phyloP scores from a whole-genome alignment of 2,888 invertebrate species.

The Apotomis capreana region DNA sequence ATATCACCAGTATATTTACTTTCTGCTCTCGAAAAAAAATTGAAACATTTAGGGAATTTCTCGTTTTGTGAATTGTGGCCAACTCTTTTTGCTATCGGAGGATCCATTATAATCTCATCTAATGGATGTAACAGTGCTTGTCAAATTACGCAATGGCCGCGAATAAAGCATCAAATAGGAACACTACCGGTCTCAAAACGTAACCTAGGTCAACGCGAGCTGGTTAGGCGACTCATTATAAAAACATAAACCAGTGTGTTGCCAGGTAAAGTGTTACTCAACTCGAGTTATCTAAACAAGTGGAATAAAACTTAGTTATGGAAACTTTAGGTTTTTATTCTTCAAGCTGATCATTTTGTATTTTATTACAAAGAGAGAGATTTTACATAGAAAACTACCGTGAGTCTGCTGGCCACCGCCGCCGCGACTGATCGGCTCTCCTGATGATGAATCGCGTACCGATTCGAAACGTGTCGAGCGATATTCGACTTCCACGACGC shows the following conservation, averaged over 20 bases:
- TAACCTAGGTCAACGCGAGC: conserved; percentile 13
- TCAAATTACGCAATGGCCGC: conserved; percentile 9
- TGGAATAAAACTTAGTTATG: neutral
- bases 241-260: neutral
- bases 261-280: neutral
- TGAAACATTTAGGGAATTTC: neutral
- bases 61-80: neutral
- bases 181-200: conserved; percentile 22
- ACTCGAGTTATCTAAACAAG: neutral
- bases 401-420: no score
- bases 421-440: no score
- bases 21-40: neutral
- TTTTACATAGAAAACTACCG: no score
- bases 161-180: neutral
- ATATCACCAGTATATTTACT: no score
- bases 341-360: no score
- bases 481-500: no score
- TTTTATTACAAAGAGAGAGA: no score
- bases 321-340: neutral
- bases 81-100: neutral
- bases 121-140: neutral
- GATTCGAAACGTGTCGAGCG: no score
- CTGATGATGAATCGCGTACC: no score
- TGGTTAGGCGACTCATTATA: neutral
- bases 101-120: conserved; percentile 15